These are phyloP conservation scores for Papilio aristodemus DNA, from an alignment of 1,140 invertebrate species.

Conservation along the genomic window DNA sequence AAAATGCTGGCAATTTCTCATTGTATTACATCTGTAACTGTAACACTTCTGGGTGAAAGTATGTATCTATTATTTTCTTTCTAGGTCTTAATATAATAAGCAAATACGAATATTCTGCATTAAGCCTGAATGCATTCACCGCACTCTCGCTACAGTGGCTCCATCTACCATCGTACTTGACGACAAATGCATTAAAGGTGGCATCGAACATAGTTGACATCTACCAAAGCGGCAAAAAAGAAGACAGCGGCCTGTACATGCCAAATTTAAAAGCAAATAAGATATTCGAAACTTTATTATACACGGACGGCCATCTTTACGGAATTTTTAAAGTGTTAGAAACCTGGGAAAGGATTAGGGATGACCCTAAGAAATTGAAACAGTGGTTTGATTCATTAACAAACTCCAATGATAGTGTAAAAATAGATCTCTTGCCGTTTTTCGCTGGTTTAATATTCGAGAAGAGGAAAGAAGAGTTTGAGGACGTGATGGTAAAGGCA, in stretches of 20 bases:
- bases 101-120: constrained; percentile 55
- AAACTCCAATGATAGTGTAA: constrained; percentile 45
- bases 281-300: constrained; percentile 54
- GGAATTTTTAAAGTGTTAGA: constrained; percentile 57
- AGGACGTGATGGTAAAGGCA: constrained; percentile 48
- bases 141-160: constrained; percentile 59
- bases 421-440: constrained; percentile 57
- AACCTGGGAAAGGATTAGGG: constrained; percentile 58
- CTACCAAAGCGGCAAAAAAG: constrained; percentile 44
- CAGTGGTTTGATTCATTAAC: constrained; percentile 55
- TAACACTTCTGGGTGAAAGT: not conserved
- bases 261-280: constrained; percentile 62
- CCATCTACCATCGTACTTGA: constrained; percentile 62
- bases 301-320: constrained; percentile 56
- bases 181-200: constrained; percentile 55
- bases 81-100: constrained; percentile 66
- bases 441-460: constrained; percentile 59
- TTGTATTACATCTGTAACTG: too few relatives aligned
- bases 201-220: constrained; percentile 62
- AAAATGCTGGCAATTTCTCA: too few relatives aligned
- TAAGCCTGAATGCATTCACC: constrained; percentile 53
- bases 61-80: constrained; percentile 29
- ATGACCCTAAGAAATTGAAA: constrained; percentile 57
- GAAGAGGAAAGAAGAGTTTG: constrained; percentile 43
- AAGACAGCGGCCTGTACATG: constrained; percentile 52